These are phyloP conservation scores for Ictalurus furcatus DNA, from an alignment of 2,113 vertebrate species.

Conservation along the genomic window DNA sequence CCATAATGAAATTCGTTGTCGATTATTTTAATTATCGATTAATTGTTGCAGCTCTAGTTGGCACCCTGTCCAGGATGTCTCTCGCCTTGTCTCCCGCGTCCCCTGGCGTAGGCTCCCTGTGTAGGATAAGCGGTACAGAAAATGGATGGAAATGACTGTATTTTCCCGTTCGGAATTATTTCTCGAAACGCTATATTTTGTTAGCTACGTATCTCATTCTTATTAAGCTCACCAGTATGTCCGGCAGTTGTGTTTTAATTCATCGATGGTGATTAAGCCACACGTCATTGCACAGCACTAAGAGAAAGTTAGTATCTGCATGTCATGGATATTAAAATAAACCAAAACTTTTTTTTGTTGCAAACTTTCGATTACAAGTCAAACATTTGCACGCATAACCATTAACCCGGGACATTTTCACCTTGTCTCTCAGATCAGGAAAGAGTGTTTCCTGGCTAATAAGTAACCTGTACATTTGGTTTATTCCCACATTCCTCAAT, in stretches of 20 bases:
- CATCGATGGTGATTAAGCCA: background rate
- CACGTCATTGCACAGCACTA: background rate
- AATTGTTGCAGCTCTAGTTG: no score
- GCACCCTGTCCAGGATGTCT: no score
- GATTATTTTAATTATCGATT: no score
- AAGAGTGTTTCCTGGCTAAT: slow-evolving; percentile 17
- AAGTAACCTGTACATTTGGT: slow-evolving; percentile 22
- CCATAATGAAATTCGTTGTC: no score
- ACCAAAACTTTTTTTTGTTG: background rate
- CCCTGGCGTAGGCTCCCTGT: no score
- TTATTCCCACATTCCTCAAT: background rate
- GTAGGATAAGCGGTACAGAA: no score
- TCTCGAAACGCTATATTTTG: background rate
- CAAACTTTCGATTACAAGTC: background rate
- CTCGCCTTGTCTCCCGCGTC: no score
- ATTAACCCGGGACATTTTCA: background rate
- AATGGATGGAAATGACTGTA: background rate
- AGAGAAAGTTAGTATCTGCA: background rate
- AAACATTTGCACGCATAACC: background rate
- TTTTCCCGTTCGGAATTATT: background rate
- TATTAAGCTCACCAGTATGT: background rate
- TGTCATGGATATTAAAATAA: background rate
- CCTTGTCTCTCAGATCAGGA: background rate
- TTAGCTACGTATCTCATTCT: background rate
- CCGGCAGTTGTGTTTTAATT: background rate